These are phyloP conservation scores for Tiaroga cobitis DNA, from an alignment of 2,797 vertebrate genomes.

Conservation along the genomic window DNA sequence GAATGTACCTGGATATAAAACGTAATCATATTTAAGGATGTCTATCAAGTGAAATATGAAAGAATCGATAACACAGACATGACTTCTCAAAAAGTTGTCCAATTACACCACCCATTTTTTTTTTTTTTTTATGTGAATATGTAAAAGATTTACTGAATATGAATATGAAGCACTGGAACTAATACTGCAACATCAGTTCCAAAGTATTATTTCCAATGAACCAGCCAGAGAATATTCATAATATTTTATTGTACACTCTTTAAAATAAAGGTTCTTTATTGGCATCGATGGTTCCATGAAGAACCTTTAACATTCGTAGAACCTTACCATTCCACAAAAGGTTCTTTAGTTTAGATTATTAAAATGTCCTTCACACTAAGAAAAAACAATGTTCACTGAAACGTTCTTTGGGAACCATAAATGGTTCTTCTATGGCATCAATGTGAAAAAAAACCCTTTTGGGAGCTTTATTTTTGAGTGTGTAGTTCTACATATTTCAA, in stretches of 20 bases:
- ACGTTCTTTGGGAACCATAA: too few species aligned
- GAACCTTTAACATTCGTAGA: too few species aligned
- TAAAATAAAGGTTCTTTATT: not conserved
- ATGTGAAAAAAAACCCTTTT: too few species aligned
- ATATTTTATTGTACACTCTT: not conserved
- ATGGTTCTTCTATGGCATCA: too few species aligned
- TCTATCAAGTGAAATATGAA: not conserved
- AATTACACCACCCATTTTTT: too few species aligned
- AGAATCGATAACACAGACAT: not conserved
- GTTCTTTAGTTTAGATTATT: not conserved
- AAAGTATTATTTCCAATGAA: not conserved
- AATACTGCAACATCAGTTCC: not conserved
- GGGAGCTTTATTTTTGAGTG: too few species aligned
- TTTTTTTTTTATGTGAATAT: not conserved
- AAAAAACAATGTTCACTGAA: too few species aligned
- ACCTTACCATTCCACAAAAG: not conserved
- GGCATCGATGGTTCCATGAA: not conserved
- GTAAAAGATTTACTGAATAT: not conserved
- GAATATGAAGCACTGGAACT: not conserved
- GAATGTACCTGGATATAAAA: not conserved
- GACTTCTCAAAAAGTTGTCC: not conserved
- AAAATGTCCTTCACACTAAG: too few species aligned
- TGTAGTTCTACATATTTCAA: too few species aligned
- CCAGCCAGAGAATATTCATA: not conserved
- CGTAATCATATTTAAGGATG: not conserved